phyloP scores from a whole-genome alignment of 2,113 vertebrate genomes.

The Neotoma lepida region DNA sequence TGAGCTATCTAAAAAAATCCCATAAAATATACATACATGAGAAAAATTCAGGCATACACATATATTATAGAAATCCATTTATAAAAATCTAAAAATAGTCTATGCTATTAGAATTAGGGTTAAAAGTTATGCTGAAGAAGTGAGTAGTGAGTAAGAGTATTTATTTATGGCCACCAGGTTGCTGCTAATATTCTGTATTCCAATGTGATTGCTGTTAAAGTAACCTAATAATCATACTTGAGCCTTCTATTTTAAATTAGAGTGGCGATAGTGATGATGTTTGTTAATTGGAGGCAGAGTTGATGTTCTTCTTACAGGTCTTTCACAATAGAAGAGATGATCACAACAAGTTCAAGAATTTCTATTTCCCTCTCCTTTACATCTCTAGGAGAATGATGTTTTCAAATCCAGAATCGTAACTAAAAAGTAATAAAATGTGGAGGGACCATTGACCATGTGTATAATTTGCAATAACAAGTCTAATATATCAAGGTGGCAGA shows the following conservation, averaged over 20 bases:
- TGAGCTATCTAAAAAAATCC: background rate
- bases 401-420: constrained; percentile 56
- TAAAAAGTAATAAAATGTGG: constrained; percentile 55
- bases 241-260: background rate
- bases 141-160: background rate
- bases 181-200: background rate
- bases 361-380: background rate
- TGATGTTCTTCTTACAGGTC: constrained; percentile 28
- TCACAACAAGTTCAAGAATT: constrained; percentile 53
- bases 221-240: background rate
- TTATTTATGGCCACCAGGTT: background rate
- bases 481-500: constrained; percentile 12
- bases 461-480: constrained; percentile 52
- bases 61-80: background rate
- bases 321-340: constrained; percentile 57
- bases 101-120: background rate
- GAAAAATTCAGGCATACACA: background rate
- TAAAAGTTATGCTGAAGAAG: background rate
- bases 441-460: constrained; percentile 32
- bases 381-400: constrained; percentile 39
- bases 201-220: background rate
- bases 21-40: background rate
- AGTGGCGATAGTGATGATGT: background rate
- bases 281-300: background rate
- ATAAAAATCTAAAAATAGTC: background rate